These are phyloP conservation scores for Aepyceros melampus DNA, from an alignment of 2,113 vertebrate species.

Conservation along the genomic window DNA sequence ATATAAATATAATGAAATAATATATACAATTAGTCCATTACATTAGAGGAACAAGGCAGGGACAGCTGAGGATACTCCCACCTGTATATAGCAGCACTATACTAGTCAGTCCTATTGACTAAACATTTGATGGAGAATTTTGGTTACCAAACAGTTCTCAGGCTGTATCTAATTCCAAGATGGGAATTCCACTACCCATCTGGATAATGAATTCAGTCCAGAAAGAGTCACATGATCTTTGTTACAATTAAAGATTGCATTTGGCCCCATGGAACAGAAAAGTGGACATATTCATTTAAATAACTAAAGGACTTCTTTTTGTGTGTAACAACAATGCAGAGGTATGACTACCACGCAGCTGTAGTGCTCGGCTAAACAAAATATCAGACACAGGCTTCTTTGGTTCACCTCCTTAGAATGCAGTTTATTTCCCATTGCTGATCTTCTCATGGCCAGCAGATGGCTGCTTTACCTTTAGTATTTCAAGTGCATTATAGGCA, in stretches of 20 bases:
- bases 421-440: neutral
- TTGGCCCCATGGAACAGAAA: neutral
- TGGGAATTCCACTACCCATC: neutral
- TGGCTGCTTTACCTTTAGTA: constrained; percentile 41
- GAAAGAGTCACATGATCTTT: neutral
- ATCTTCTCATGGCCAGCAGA: constrained; percentile 45
- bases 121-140: neutral
- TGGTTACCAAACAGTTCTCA: neutral
- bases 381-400: neutral
- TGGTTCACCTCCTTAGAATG: neutral
- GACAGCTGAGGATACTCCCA: neutral
- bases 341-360: neutral
- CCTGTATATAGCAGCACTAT: neutral
- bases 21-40: neutral
- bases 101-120: neutral
- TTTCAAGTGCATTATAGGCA: neutral
- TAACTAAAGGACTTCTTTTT: neutral
- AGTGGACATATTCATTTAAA: neutral
- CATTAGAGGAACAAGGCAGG: neutral
- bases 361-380: neutral
- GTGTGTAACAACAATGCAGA: neutral
- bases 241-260: neutral
- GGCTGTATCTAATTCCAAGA: neutral
- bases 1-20: neutral
- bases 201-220: neutral